Percentiles rank a stretch among this genome's conserved stretches.
Conservation (phyloP, 2,113 vertebrate genomes). For the Arizona elegans region DNA sequence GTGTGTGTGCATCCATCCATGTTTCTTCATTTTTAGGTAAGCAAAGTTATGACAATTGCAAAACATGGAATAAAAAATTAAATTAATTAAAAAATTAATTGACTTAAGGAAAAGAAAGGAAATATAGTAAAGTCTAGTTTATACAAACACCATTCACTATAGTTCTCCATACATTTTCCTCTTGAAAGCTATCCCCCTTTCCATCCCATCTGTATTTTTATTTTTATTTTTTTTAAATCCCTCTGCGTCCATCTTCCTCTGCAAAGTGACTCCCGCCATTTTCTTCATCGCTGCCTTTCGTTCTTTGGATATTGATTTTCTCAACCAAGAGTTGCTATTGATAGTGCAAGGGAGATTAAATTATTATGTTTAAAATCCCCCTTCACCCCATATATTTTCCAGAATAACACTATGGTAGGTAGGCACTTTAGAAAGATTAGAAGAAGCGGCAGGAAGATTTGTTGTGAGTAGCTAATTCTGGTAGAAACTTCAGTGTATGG, state of each 20-base stretch:
- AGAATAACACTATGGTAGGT: background rate
- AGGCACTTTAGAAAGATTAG: background rate
- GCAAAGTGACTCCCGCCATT: background rate
- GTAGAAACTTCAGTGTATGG: too few species aligned
- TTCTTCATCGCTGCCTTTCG: background rate
- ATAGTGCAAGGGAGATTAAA: background rate
- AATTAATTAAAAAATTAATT: background rate
- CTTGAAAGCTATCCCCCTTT: background rate
- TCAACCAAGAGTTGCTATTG: background rate
- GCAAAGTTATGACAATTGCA: background rate
- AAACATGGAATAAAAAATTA: background rate
- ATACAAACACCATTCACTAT: background rate
- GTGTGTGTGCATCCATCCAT: background rate
- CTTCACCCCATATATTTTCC: background rate
- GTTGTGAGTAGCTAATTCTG: background rate
- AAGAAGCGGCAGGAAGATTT: background rate
- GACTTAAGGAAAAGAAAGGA: background rate
- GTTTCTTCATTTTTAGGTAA: background rate
- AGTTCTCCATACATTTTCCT: background rate
- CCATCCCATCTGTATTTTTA: background rate
- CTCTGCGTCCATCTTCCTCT: background rate
- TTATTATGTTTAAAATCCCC: background rate
- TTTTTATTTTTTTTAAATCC: background rate
- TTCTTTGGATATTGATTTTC: background rate
- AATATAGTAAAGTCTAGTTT: background rate